phyloP scores from a whole-genome alignment of 2,888 invertebrate genomes.

The Tethea ocularis region DNA sequence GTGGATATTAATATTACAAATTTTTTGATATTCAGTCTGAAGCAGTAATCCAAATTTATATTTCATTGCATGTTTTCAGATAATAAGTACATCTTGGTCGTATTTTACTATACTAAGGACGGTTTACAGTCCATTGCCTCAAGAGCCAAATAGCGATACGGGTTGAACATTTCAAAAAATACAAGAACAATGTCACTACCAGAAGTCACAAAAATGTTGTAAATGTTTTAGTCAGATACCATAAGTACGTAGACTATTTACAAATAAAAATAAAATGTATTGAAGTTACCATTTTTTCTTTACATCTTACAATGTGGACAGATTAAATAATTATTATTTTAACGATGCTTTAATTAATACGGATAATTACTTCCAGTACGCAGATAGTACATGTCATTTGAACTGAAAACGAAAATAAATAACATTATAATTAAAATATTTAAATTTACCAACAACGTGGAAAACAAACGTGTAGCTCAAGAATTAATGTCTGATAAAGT shows the following conservation, averaged over 20 bases:
- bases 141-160: neutral
- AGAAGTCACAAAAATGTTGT: too few species aligned
- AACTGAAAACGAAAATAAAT: neutral
- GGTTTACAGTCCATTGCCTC: neutral
- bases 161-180: too few species aligned
- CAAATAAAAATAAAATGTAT: neutral
- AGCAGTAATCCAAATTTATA: neutral
- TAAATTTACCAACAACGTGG: too few species aligned
- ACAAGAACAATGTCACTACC: too few species aligned
- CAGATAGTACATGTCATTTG: neutral
- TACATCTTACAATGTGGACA: too few species aligned
- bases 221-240: too few species aligned
- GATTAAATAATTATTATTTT: neutral
- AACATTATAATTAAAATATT: neutral
- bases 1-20: constrained; percentile 8
- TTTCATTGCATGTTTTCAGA: neutral
- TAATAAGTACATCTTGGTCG: constrained; percentile 3
- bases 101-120: constrained; percentile 1
- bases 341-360: neutral
- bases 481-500: too few species aligned
- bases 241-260: too few species aligned
- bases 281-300: neutral
- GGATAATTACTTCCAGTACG: neutral
- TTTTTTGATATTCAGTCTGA: too few species aligned
- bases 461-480: too few species aligned